A percentile compares a stretch with the other conserved stretches of the same genome.
phyloP scores from a whole-genome alignment of 2,888 invertebrate species.

The Chromoteleia sp. region DNA sequence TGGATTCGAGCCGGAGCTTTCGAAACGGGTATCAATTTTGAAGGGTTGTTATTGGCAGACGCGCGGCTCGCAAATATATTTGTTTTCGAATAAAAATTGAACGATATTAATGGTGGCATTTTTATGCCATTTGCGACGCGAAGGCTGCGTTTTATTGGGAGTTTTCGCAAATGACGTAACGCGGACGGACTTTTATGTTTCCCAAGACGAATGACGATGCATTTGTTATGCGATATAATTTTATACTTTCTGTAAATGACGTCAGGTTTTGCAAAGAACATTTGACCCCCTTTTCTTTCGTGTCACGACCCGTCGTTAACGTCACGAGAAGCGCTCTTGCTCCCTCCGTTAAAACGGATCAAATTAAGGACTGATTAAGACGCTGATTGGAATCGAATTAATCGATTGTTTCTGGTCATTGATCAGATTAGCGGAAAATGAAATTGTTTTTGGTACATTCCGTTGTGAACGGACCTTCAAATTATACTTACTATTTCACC shows the following conservation, averaged over 20 bases:
- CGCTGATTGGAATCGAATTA: no score
- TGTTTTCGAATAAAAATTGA: constrained; percentile 32
- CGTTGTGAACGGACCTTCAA: no score
- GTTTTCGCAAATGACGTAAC: neutral
- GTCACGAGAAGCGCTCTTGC: no score
- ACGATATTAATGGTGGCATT: constrained; percentile 13
- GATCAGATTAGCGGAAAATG: no score
- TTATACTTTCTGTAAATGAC: neutral
- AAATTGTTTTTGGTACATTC: no score
- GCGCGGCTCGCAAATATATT: constrained; percentile 32
- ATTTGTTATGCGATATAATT: neutral
- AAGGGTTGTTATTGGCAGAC: constrained; percentile 29
- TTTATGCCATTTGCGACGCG: constrained; percentile 1
- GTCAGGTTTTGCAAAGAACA: neutral
- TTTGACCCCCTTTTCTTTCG: neutral
- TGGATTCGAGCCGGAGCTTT: constrained; percentile 11
- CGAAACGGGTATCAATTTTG: constrained; percentile 42
- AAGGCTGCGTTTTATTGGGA: neutral
- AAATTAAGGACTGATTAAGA: no score
- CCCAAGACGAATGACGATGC: neutral
- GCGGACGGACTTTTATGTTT: neutral
- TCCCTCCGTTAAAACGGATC: no score
- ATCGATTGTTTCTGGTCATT: no score
- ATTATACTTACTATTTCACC: no score
- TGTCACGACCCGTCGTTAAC: no score